These are phyloP conservation scores for Hylaeus anthracinus DNA, from an alignment of 1,140 invertebrate genomes.

Conservation along the genomic window DNA sequence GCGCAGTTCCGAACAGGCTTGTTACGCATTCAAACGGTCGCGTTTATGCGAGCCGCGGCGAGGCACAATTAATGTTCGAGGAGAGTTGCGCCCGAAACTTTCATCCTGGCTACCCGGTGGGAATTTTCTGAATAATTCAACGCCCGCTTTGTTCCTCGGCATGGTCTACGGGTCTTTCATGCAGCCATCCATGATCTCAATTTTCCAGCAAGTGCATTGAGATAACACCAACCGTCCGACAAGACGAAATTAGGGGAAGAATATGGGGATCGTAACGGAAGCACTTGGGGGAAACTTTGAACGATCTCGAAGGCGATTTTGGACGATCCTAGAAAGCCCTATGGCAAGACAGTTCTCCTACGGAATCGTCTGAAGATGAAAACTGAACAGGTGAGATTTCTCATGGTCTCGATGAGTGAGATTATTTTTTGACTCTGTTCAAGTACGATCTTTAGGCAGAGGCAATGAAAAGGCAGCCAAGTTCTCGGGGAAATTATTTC, in stretches of 20 bases:
- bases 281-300: background rate
- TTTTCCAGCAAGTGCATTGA: conserved; percentile 30
- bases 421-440: too few species aligned
- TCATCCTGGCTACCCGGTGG: conserved; percentile 9
- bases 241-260: background rate
- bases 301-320: too few species aligned
- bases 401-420: too few species aligned
- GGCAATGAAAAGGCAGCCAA: background rate
- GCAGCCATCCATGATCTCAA: conserved; percentile 30
- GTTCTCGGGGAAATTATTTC: too few species aligned
- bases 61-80: conserved; percentile 54
- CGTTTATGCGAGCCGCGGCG: conserved; percentile 5
- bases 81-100: conserved; percentile 46
- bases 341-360: too few species aligned
- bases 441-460: too few species aligned
- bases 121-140: conserved; percentile 59
- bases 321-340: too few species aligned
- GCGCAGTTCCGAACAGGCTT: background rate
- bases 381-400: too few species aligned
- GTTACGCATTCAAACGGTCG: conserved; percentile 25
- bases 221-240: conserved; percentile 1
- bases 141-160: background rate
- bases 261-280: background rate
- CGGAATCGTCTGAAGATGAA: too few species aligned
- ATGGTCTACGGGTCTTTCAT: conserved; percentile 23